phyloP scores from a whole-genome alignment of 64 coral and sea anemone genomes.

The Hydrozoanthus tunicans region DNA sequence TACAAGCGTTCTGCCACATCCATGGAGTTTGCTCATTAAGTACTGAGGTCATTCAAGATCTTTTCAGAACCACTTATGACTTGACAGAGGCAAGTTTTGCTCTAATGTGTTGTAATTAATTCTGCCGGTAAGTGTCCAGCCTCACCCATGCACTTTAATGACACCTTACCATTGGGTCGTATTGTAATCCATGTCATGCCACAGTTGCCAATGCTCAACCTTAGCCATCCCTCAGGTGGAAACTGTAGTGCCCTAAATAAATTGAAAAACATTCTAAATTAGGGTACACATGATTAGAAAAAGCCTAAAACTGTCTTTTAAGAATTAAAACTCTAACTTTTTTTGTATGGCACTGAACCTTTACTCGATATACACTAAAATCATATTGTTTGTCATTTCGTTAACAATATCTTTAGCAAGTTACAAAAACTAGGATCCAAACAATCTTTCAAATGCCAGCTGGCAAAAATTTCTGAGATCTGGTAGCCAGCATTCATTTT shows the following conservation, averaged over 20 bases:
- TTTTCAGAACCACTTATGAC: neutral
- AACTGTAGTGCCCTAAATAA: constrained; percentile 87
- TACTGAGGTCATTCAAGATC: neutral
- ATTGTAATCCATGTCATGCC: constrained; percentile 93
- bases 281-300: neutral
- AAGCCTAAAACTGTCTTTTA: neutral
- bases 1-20: no score
- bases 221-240: constrained; percentile 96
- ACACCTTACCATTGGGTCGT: constrained; percentile 82
- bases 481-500: no score
- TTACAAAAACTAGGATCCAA: no score
- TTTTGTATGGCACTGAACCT: no score
- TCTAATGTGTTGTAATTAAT: constrained; percentile 25
- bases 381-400: no score
- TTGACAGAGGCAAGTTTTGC: neutral
- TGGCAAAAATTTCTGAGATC: no score
- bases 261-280: neutral
- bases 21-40: neutral
- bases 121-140: constrained; percentile 83
- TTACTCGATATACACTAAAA: no score
- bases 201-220: constrained; percentile 90
- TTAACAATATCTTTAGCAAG: no score
- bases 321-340: no score
- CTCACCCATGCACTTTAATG: constrained; percentile 73
- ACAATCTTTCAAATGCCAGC: no score